Evolutionary conservation across 1,140 invertebrate species (phyloP).

Genomic region (Formica selysi): DNA sequence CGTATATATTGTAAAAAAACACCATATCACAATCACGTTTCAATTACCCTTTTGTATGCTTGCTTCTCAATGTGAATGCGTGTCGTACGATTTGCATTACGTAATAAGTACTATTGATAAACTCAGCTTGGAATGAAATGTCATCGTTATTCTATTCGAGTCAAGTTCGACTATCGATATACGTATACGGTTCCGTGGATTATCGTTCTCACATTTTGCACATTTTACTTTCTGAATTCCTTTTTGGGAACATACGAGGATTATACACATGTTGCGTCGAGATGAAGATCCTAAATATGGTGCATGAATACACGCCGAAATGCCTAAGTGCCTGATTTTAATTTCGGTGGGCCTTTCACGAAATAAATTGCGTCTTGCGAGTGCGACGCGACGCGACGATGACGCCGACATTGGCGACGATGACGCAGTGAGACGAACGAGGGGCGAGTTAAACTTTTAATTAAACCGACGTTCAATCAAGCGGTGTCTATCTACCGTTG

Average conservation of each 20-base stretch:
- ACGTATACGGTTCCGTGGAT: conserved; percentile 6
- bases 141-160: conserved; percentile 56
- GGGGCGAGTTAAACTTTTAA: conserved; percentile 73
- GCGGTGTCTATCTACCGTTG: conserved; percentile 62
- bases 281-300: background rate
- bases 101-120: conserved; percentile 38
- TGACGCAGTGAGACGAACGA: conserved; percentile 35
- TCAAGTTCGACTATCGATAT: conserved; percentile 48
- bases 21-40: conserved; percentile 17
- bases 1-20: conserved; percentile 23
- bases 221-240: background rate
- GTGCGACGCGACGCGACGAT: background rate
- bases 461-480: conserved; percentile 75
- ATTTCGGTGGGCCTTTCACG: conserved; percentile 27
- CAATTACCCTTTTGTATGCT: conserved; percentile 46
- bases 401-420: conserved; percentile 1
- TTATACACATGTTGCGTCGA: background rate
- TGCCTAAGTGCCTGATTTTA: background rate
- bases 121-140: conserved; percentile 46
- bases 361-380: conserved; percentile 28
- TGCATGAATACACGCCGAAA: background rate
- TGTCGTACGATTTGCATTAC: conserved; percentile 35
- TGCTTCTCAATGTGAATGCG: conserved; percentile 5
- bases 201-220: conserved; percentile 18
- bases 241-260: background rate